These are phyloP conservation scores for Eidolon dupreanum DNA, from an alignment of 2,797 vertebrate species.

Conservation along the genomic window DNA sequence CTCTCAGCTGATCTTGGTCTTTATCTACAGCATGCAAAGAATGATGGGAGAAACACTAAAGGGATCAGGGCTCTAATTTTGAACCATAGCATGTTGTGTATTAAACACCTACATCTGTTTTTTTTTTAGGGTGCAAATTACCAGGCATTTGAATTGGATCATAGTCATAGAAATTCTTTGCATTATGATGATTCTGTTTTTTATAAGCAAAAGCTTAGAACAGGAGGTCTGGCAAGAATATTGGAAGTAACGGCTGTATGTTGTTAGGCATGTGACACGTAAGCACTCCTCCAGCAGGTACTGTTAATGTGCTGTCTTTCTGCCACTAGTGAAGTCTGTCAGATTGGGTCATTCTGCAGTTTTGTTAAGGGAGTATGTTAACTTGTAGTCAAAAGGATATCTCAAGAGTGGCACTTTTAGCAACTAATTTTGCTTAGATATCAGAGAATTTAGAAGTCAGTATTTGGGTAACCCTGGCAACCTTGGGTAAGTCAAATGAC, in stretches of 20 bases:
- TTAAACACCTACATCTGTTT: not conserved
- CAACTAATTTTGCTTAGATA: not conserved
- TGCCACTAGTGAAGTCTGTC: not conserved
- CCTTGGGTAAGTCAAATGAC: conserved; percentile 38
- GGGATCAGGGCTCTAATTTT: not conserved
- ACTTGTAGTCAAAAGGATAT: not conserved
- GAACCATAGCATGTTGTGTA: not conserved
- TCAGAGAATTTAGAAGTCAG: not conserved
- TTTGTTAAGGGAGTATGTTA: not conserved
- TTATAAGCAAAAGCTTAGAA: not conserved
- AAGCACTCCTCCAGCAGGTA: not conserved
- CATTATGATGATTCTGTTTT: not conserved
- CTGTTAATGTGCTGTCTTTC: not conserved
- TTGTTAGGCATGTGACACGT: not conserved
- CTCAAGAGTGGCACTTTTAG: not conserved
- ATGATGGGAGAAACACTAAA: not conserved
- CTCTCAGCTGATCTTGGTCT: not conserved
- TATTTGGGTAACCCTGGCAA: not conserved
- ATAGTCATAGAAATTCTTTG: not conserved
- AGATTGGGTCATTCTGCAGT: not conserved
- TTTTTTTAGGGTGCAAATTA: not conserved
- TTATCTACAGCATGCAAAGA: not conserved
- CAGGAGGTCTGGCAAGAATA: not conserved
- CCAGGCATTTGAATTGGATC: not conserved
- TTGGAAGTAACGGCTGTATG: not conserved